Base-by-base conservation (phyloP, 2,113 vertebrate genomes). In the Callithrix jacchus region DNA sequence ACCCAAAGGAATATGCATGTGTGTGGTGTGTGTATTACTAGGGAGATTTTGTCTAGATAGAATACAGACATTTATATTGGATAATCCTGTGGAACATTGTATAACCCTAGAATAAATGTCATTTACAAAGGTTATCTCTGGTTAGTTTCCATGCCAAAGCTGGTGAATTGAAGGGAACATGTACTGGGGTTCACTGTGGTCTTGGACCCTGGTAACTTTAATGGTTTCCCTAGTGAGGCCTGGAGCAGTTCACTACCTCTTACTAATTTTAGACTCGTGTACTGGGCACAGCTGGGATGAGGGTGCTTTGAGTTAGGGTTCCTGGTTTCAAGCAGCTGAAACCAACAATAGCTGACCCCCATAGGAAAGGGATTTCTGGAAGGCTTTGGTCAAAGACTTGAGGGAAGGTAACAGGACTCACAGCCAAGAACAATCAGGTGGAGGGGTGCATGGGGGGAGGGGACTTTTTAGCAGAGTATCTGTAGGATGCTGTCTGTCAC, bases 71-170 rank as follows among this genome's bases (percentile, higher is more conserved):
- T 89, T 89, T 52, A 56, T 91, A 73, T 49, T 86, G 32, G 79
- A 89, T 93, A 66, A 83, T 79, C 80, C n/a, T 68, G 6, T 68
- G 56, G 35, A 49, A 73, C 54, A 23, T 21, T 73, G 30, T 61
- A 40, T 86, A 52, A 91, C 87, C 20, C 30, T 89, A 42, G 73
- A 86, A 73, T 87, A 88, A 96, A 81, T 76, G 16, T 74, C 77
- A 66, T 93, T 80, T 92, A 52, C 40, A 88, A 85, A 94, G 82
- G 37, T 89, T 74, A 45, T 37, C 23, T 95, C 80, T 96, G 84
- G 45, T 79, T 83, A 66, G 71, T 91, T 95, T 93, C 58, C 86
- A 82, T 13, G 68, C 42, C 37, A 81, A 93, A 84, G 77, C 42
- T 25, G 25, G 9, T 25, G 13, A 92, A 8, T 18, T 49, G 20